These are phyloP conservation scores for Cyclina sinensis DNA, from an alignment of 1,140 invertebrate species.

Conservation along the genomic window DNA sequence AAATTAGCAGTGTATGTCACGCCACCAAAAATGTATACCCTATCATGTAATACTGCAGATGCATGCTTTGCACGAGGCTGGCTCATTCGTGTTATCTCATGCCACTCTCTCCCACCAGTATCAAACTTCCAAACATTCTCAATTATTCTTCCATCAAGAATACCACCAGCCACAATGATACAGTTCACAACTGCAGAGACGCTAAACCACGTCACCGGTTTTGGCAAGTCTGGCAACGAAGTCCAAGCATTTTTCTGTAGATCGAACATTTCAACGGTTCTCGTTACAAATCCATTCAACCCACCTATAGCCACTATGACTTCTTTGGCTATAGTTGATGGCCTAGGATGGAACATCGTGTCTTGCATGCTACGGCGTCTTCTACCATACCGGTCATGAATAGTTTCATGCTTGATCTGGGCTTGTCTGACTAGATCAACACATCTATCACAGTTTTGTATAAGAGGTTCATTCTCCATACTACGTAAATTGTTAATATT, in stretches of 20 bases:
- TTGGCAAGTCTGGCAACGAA: slow-evolving; percentile 81
- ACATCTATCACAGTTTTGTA: slow-evolving; percentile 81
- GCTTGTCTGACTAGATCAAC: slow-evolving; percentile 82
- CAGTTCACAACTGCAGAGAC: slow-evolving; percentile 80
- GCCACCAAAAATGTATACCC: slow-evolving; percentile 84
- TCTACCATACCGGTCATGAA: slow-evolving; percentile 80
- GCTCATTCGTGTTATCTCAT: slow-evolving; percentile 75
- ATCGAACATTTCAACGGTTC: slow-evolving; percentile 84
- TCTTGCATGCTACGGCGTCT: slow-evolving; percentile 83
- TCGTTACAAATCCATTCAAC: slow-evolving; percentile 76
- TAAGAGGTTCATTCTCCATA: slow-evolving; percentile 79
- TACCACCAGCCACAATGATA: slow-evolving; percentile 85
- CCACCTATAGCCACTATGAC: slow-evolving; percentile 84
- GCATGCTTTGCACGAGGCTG: slow-evolving; percentile 84
- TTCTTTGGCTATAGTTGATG: slow-evolving; percentile 86
- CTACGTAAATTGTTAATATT: slow-evolving; percentile 78
- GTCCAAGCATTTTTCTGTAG: slow-evolving; percentile 84
- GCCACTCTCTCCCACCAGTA: slow-evolving; percentile 80
- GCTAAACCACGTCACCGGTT: slow-evolving; percentile 79
- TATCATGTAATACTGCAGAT: slow-evolving; percentile 80
- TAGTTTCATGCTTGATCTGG: slow-evolving; percentile 79
- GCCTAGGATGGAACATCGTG: slow-evolving; percentile 80
- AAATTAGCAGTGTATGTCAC: slow-evolving; percentile 75
- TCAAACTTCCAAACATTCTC: slow-evolving; percentile 84
- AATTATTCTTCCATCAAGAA: slow-evolving; percentile 82